A percentile compares a stretch with the other conserved stretches of the same genome.
Evolutionary conservation across 2,888 invertebrate species (phyloP).

Genomic region (Drosophila paracracens): DNA sequence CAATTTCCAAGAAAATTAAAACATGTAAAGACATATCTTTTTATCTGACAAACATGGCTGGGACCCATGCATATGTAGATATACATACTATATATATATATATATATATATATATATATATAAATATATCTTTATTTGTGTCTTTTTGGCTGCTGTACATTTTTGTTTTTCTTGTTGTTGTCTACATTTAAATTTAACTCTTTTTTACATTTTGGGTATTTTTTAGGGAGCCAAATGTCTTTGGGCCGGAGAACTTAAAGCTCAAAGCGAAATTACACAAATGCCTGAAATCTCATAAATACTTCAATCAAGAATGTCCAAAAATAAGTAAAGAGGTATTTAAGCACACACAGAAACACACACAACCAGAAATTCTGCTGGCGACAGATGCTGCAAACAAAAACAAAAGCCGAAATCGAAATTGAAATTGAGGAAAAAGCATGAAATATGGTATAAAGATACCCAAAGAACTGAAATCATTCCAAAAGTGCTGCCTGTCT

Average conservation of each 20-base stretch:
- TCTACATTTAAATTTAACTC: conserved; percentile 71
- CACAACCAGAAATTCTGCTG: conserved; percentile 37
- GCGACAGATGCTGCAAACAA: conserved; percentile 48
- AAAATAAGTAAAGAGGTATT: conserved; percentile 78
- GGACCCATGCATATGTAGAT: conserved; percentile 66
- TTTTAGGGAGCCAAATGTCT: conserved; percentile 27
- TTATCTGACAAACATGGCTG: conserved; percentile 79
- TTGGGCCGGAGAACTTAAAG: conserved; percentile 57
- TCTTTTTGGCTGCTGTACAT: conserved; percentile 41
- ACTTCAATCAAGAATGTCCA: conserved; percentile 82
- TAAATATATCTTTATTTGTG: conserved; percentile 47
- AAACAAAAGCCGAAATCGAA: conserved; percentile 48
- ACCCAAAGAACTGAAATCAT: conserved; percentile 34
- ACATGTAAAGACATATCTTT: conserved; percentile 82
- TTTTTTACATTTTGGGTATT: conserved; percentile 44
- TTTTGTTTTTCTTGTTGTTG: conserved; percentile 18
- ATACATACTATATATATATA: conserved; percentile 48
- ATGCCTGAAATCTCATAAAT: conserved; percentile 82
- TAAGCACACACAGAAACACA: conserved; percentile 52
- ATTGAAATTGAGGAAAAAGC: conserved; percentile 30
- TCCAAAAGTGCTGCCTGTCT: conserved; percentile 45
- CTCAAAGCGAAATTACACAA: conserved; percentile 78
- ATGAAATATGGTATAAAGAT: conserved; percentile 37
- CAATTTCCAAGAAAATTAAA: conserved; percentile 82
- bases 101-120: conserved; percentile 35